These are phyloP conservation scores for Perca flavescens DNA, from an alignment of 2,113 vertebrate genomes.

Conservation along the genomic window DNA sequence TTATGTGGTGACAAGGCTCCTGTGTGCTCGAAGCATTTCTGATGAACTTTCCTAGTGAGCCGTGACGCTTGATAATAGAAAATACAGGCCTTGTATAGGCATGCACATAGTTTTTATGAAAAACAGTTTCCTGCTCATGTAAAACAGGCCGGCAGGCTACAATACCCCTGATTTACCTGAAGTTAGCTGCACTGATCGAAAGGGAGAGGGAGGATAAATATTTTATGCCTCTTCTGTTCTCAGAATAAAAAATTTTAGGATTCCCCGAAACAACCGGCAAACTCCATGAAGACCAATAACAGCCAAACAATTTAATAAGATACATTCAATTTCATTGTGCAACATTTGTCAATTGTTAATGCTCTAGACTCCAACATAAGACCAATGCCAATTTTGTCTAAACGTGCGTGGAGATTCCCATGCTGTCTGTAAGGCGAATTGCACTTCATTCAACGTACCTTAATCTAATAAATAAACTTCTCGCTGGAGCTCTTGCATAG, in stretches of 20 bases:
- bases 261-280: constrained; percentile 50
- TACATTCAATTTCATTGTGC: constrained; percentile 90
- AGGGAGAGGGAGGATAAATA: neutral
- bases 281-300: constrained; percentile 63
- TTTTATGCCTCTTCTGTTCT: neutral
- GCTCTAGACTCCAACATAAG: constrained; percentile 68
- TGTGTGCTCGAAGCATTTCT: constrained; percentile 18
- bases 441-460: constrained; percentile 85
- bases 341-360: constrained; percentile 81
- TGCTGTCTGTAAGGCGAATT: constrained; percentile 74
- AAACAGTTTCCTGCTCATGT: constrained; percentile 69
- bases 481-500: constrained; percentile 66
- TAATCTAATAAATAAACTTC: constrained; percentile 87
- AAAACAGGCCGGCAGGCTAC: constrained; percentile 48
- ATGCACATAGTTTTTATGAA: constrained; percentile 45
- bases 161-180: constrained; percentile 4
- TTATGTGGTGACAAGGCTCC: constrained; percentile 27
- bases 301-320: constrained; percentile 85
- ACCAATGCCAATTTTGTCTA: constrained; percentile 73
- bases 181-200: neutral
- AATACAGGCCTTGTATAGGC: constrained; percentile 24
- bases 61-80: constrained; percentile 43
- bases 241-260: constrained; percentile 9
- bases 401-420: constrained; percentile 65
- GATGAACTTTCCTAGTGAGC: constrained; percentile 54